Evolutionary conservation across 2,888 invertebrate genomes (phyloP).

Genomic region (Nasonovia ribisnigri): DNA sequence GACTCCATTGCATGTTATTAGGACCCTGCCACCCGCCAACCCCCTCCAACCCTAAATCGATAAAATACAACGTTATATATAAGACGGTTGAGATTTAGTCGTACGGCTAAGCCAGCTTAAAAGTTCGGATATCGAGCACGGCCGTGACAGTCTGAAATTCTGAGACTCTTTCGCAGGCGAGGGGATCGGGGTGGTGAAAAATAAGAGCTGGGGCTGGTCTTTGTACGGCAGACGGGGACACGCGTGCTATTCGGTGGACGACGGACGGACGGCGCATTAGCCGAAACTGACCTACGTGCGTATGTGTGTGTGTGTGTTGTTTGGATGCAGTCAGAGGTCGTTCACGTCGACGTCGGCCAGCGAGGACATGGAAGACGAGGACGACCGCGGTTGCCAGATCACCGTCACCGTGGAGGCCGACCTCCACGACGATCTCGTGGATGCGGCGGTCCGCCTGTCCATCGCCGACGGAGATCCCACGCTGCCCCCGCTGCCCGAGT

Average conservation of each 20-base stretch:
- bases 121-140: background rate
- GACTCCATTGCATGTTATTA: background rate
- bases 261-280: background rate
- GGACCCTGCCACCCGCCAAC: fast-evolving
- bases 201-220: background rate
- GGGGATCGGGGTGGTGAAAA: background rate
- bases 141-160: background rate
- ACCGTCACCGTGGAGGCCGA: constrained; percentile 72
- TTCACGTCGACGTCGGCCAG: constrained; percentile 65
- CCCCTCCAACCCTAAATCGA: background rate
- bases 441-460: constrained; percentile 73
- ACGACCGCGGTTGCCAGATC: constrained; percentile 71
- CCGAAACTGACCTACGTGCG: background rate
- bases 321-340: constrained; percentile 71
- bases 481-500: constrained; percentile 70
- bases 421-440: constrained; percentile 77
- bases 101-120: background rate
- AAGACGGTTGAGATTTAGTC: background rate
- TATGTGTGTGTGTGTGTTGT: constrained; percentile 72
- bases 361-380: constrained; percentile 69
- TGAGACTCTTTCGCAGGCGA: background rate
- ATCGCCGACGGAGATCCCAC: constrained; percentile 16
- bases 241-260: constrained; percentile 41
- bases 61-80: too few relatives aligned
- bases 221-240: background rate